Evolutionary conservation across 1,140 invertebrate genomes (phyloP).

Genomic region (Globodera ellingtonae): DNA sequence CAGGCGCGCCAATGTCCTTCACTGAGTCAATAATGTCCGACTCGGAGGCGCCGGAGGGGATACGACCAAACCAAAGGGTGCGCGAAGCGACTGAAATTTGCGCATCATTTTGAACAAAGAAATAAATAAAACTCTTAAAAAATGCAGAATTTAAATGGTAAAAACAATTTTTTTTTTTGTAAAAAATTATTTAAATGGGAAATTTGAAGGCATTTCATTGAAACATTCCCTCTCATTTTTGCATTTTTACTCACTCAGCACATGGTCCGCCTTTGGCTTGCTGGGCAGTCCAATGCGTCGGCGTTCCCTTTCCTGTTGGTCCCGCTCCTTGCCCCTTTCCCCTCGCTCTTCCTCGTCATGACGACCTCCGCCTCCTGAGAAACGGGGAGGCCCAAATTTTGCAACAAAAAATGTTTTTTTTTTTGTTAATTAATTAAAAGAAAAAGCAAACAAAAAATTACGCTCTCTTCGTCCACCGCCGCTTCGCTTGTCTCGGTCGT

Average conservation of each 20-base stretch:
- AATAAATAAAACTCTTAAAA: not conserved
- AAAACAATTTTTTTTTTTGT: too few species aligned
- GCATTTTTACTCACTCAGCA: slow-evolving; percentile 38
- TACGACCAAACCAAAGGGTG: slow-evolving; percentile 55
- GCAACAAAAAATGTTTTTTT: not conserved
- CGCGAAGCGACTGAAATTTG: slow-evolving; percentile 46
- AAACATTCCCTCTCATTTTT: too few species aligned
- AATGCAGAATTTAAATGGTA: not conserved
- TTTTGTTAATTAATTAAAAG: not conserved
- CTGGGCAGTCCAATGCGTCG: slow-evolving; percentile 40
- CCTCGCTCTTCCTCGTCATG: slow-evolving; percentile 32
- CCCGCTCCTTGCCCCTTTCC: slow-evolving; percentile 41
- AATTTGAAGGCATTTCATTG: too few species aligned
- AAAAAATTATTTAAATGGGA: not conserved
- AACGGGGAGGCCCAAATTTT: not conserved
- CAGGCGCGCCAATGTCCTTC: slow-evolving; percentile 76
- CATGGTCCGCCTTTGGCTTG: slow-evolving; percentile 43
- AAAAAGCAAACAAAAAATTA: slow-evolving; percentile 4
- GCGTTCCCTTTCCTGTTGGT: slow-evolving; percentile 37
- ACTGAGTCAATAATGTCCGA: slow-evolving; percentile 82
- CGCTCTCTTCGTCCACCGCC: slow-evolving; percentile 16
- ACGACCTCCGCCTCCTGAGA: not conserved
- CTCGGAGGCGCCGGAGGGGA: slow-evolving; percentile 71
- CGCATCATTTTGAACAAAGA: not conserved
- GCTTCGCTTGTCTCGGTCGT: not conserved